Percentiles rank a stretch among this genome's conserved stretches.
Conservation (phyloP, 2,797 vertebrate species). For the Austrolebias charrua region DNA sequence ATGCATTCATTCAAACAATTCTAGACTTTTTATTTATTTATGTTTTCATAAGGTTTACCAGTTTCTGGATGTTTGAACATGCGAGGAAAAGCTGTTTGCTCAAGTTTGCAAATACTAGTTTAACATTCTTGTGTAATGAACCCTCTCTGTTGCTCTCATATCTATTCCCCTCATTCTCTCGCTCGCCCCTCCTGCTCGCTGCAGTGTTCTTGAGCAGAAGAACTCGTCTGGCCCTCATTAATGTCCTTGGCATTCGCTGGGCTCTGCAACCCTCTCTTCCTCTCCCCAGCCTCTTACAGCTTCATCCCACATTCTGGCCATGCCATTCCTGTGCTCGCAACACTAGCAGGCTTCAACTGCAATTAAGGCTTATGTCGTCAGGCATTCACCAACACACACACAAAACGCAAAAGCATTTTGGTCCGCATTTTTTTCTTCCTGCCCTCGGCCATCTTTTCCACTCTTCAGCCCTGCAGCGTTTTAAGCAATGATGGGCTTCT, state of each 20-base stretch:
- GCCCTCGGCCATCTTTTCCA: conserved; percentile 22
- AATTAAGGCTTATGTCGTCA: conserved; percentile 63
- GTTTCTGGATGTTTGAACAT: conserved; percentile 16
- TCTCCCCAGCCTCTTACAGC: conserved; percentile 52
- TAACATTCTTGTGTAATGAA: conserved; percentile 47
- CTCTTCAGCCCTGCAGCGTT: conserved; percentile 44
- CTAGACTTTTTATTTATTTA: conserved; percentile 13
- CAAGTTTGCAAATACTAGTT: conserved; percentile 37
- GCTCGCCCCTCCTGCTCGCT: conserved; percentile 22
- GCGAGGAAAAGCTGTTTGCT: conserved; percentile 4
- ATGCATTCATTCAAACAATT: too few relatives aligned
- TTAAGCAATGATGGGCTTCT: conserved; percentile 53
- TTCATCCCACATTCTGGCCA: conserved; percentile 61
- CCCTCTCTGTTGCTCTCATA: conserved; percentile 31
- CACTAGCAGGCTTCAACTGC: conserved; percentile 55
- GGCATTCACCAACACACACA: conserved; percentile 11
- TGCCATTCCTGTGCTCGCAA: conserved; percentile 42
- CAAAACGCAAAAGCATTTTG: conserved; percentile 24
- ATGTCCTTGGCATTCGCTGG: conserved; percentile 57
- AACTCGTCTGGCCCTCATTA: conserved; percentile 69
- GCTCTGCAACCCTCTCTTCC: conserved; percentile 47
- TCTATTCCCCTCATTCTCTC: conserved; percentile 37
- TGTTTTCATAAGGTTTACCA: conserved; percentile 16
- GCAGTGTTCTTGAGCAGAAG: conserved; percentile 55
- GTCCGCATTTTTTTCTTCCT: conserved; percentile 23